Base-by-base conservation (phyloP, 2,113 vertebrate species). In the Tinamus guttatus region DNA sequence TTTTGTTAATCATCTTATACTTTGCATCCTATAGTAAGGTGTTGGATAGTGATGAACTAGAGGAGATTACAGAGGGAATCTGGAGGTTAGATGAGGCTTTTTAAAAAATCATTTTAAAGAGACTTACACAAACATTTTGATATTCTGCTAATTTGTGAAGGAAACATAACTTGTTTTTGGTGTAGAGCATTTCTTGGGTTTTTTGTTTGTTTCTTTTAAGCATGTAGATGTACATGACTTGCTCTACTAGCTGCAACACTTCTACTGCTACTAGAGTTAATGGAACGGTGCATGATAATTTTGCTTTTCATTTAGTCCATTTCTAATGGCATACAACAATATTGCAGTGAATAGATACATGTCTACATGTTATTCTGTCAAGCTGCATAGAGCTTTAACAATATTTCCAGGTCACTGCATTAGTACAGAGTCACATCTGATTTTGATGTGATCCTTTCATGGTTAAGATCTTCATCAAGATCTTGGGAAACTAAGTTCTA, bases 281-380 rank as follows among this genome's bases (percentile, higher is more conserved):
- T 41, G 38, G 27, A 86, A 71, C 19, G 34, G 7, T 43, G 24
- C 13, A 47, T 59, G 20, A 68, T 90, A 63, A 68, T 68, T 64
- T 15, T 69, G 9, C 20, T 81, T 76, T 60, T 64, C 8, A 28
- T 92, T 85, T 65, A 11, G 25, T 79, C 2, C 3, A 17, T 10
- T 54, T 81, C 4, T 28, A 43, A 43, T 32, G 30, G 38, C 22
- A 51, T 49, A 67, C 62, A 81, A 36, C 56, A 58, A 32, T 87
- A 47, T 60, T 85, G 10, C 9, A 80, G 7, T 56, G 30, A 76
- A 69, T 60, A 65, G 13, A 65, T 77, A 6, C 58, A 9, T 64
- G 28, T n/a, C n/a, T n/a, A n/a, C n/a, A n/a, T n/a, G 34, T 84
- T 91, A 73, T 60, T n/a, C 13, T 82, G 19, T 85, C 54, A 73